A percentile compares a stretch with the other conserved stretches of the same genome.
Conservation (phyloP, 1,140 invertebrate genomes). For the Plutomurus gul region DNA sequence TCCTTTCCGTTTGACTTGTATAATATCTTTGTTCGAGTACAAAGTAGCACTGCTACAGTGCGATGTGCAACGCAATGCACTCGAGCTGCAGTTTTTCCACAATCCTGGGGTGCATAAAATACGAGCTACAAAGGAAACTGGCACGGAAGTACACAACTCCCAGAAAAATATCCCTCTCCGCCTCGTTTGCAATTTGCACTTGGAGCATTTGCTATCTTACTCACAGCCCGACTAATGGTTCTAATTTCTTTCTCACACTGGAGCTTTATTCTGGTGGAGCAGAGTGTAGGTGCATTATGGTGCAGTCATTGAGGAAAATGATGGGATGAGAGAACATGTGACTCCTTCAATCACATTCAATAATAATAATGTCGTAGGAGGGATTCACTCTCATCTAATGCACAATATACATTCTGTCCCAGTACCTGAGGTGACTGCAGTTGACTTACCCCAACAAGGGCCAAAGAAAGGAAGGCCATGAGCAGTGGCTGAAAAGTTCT, state of each 20-base stretch:
- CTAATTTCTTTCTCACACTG: background rate
- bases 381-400: slow-evolving; percentile 3
- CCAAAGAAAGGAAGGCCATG: background rate
- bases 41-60: background rate
- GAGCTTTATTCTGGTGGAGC: background rate
- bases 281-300: background rate
- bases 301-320: background rate
- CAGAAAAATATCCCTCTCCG: background rate
- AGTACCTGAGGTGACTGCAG: background rate
- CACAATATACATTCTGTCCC: slow-evolving; percentile 18
- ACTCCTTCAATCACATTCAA: slow-evolving; percentile 21
- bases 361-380: slow-evolving; percentile 25
- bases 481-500: background rate
- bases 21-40: slow-evolving; percentile 10
- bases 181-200: slow-evolving; percentile 29
- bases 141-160: background rate
- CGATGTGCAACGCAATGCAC: background rate
- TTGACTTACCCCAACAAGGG: background rate
- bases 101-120: background rate
- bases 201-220: background rate
- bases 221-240: background rate
- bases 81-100: background rate
- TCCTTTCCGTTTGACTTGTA: background rate
- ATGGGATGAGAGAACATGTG: slow-evolving; percentile 15
- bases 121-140: background rate